Percentiles rank a stretch among this genome's conserved stretches.
These are phyloP conservation scores for Muraenolepis orangiensis DNA, from an alignment of 2,797 vertebrate species.

Conservation along the genomic window DNA sequence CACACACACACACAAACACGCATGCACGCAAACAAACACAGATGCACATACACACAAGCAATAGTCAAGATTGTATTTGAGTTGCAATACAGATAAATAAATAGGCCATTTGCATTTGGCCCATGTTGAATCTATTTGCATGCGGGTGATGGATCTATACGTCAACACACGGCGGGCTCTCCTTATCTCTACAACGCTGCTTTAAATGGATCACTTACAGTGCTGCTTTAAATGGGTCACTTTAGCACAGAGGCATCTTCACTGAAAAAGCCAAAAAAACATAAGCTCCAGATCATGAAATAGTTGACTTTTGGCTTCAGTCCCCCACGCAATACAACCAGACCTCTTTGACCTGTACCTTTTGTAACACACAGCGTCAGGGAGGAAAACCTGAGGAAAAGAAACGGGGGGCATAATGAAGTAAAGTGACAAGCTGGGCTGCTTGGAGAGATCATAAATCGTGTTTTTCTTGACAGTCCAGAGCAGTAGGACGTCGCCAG, in stretches of 20 bases:
- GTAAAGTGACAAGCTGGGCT: neutral
- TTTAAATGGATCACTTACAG: slow-evolving; percentile 40
- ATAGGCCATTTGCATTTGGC: slow-evolving; percentile 33
- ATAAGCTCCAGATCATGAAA: neutral
- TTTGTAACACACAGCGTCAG: too few species aligned
- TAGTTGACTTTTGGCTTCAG: neutral
- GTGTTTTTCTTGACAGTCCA: neutral
- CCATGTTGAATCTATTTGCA: slow-evolving; percentile 49
- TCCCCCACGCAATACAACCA: neutral
- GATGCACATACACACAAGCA: neutral
- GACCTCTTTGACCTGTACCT: too few species aligned
- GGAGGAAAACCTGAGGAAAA: too few species aligned
- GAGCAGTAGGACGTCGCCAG: neutral
- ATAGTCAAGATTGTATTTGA: neutral
- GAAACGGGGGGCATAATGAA: neutral
- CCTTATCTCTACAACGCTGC: slow-evolving; percentile 32
- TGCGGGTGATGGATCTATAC: slow-evolving; percentile 40
- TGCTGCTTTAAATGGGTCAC: slow-evolving; percentile 39
- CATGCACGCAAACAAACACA: neutral
- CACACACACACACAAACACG: neutral
- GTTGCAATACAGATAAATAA: slow-evolving; percentile 18
- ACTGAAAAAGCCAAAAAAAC: neutral
- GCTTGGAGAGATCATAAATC: neutral
- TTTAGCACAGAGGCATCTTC: neutral
- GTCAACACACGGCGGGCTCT: slow-evolving; percentile 29